Evolutionary conservation across 2,888 invertebrate genomes (phyloP), one percentile per base, ranked within the genome.

Genomic region (Cataglyphis livida): DNA sequence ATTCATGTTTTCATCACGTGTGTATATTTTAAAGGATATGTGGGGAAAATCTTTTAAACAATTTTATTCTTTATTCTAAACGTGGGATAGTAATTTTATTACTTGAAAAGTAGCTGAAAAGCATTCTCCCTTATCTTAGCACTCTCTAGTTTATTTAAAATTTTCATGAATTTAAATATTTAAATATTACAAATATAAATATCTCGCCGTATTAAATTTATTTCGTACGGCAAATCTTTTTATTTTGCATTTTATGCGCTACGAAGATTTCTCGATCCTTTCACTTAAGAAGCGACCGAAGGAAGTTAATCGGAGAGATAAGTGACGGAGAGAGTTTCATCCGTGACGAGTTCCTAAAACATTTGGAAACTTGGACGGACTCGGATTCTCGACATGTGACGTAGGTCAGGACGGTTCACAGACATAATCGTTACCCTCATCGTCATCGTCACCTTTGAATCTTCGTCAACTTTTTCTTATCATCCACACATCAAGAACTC

Each of bases 321-420:
- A 57, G 68, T 21, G 61, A 35, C 44, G 44, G 38, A 48, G 41
- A 73, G 10, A 44, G 44, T 61, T 35, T 59, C 38, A 66, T 57
- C n/a, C 41, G 38, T 38, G 38, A 78, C 57, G 61, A 28, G 61
- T 57, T 75, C 28, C 76, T 38, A 61, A 76, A 66, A 48, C 66
- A 35, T 25, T 61, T 28, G 76, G 41, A 59, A 85, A 74, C 79
- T 64, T 75, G 32, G 83, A 86, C 78, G 65, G 81, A 59, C 81
- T 74, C 78, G 65, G 81, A 59, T 82, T 70, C 48, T 28, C n/a
- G 61, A 79, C 79, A 79, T 66, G 48, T 21, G 61, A 76, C 66
- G 79, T 66, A 81, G 83, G 41, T 76, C 61, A 64, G 51, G 79
- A 86, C 75, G 64, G 76, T 28, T 82, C 64, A 84, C 83, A 74